Evolutionary conservation across 2,888 invertebrate species (phyloP).

Genomic region (Abrostola triplasia): DNA sequence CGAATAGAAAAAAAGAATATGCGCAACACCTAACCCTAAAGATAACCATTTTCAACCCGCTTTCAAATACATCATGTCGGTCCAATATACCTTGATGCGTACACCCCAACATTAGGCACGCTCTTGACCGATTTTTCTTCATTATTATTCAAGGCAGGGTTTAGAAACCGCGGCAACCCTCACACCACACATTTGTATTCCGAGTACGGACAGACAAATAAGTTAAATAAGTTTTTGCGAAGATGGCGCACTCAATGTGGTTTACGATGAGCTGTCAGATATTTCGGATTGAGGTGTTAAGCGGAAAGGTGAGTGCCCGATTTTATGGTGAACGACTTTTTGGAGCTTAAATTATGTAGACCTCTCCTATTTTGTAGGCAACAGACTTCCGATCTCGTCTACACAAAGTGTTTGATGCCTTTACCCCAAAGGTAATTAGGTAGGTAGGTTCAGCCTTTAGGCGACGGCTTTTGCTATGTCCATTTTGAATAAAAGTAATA

Average conservation of each 20-base stretch:
- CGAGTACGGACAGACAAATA: conserved; percentile 45
- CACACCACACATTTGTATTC: conserved; percentile 44
- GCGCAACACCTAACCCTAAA: neutral
- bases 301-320: neutral
- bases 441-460: too few species aligned
- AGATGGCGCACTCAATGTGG: conserved; percentile 48
- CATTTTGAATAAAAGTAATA: too few species aligned
- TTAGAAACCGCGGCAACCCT: conserved; percentile 29
- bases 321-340: neutral
- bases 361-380: neutral
- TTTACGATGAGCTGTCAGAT: conserved; percentile 48
- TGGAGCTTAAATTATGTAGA: too few species aligned
- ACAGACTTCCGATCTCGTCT: neutral
- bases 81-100: conserved; percentile 30
- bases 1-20: too few species aligned
- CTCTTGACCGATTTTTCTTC: conserved; percentile 34
- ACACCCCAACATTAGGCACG: conserved; percentile 13
- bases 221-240: conserved; percentile 52
- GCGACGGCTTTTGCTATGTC: too few species aligned
- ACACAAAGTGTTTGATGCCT: too few species aligned
- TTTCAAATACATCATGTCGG: conserved; percentile 11
- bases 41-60: conserved; percentile 2
- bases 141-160: conserved; percentile 49
- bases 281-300: conserved; percentile 22
- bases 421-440: too few species aligned